Evolutionary conservation across 2,888 invertebrate species (phyloP).

Genomic region (Exocentrus adspersus): DNA sequence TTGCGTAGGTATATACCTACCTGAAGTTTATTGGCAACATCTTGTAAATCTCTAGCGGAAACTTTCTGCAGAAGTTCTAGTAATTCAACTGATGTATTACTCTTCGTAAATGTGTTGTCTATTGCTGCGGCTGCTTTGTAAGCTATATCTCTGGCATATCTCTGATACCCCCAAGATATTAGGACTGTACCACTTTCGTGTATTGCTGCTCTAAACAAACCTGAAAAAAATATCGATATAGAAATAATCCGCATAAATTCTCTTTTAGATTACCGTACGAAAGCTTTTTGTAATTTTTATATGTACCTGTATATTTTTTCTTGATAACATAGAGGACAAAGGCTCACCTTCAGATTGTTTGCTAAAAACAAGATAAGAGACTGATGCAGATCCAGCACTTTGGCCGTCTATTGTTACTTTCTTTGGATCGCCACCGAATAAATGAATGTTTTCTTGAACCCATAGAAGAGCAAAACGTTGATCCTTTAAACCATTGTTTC

Average conservation of each 20-base stretch:
- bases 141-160: constrained; percentile 18
- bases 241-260: no score
- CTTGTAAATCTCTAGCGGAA: not conserved
- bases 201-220: constrained; percentile 18
- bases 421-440: constrained; percentile 48
- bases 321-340: no score
- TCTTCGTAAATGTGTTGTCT: not conserved
- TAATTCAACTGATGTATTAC: constrained; percentile 14
- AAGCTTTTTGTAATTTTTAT: no score
- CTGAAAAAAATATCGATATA: not conserved
- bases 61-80: constrained; percentile 8
- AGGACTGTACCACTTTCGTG: constrained; percentile 15
- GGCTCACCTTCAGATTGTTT: constrained; percentile 5
- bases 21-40: not conserved
- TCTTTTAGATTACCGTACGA: no score
- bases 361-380: constrained; percentile 39
- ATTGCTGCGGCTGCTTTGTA: constrained; percentile 7
- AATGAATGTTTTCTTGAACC: constrained; percentile 44
- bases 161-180: constrained; percentile 10
- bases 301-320: no score
- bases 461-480: constrained; percentile 46
- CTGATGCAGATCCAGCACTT: constrained; percentile 49
- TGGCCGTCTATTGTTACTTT: constrained; percentile 48
- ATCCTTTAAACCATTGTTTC: constrained; percentile 51
- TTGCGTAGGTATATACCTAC: constrained; percentile 2